phyloP scores from a whole-genome alignment of 2,797 vertebrate species.

The Cirrhinus mrigala region DNA sequence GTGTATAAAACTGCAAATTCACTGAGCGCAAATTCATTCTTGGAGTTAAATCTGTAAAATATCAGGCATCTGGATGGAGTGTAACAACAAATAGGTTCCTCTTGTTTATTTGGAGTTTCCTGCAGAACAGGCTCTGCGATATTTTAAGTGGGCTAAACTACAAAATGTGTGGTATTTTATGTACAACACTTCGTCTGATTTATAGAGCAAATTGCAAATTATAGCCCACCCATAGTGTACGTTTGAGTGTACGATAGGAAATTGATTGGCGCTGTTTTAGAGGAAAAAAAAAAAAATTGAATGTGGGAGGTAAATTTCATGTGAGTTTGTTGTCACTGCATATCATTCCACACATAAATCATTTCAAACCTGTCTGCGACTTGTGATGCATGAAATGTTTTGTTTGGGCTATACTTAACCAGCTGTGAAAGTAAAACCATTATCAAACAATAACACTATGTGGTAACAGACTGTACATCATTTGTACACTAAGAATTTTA shows the following conservation, averaged over 20 bases:
- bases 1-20: no score
- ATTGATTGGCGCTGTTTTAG: neutral
- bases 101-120: neutral
- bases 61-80: neutral
- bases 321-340: conserved; percentile 17
- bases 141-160: neutral
- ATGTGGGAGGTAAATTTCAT: conserved; percentile 2
- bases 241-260: neutral
- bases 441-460: neutral
- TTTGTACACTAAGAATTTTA: neutral
- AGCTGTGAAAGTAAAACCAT: conserved; percentile 25
- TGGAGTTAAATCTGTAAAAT: neutral
- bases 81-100: neutral
- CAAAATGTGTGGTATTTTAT: neutral
- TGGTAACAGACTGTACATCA: conserved; percentile 3
- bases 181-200: neutral
- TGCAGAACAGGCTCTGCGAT: neutral
- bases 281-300: neutral
- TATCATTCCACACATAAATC: conserved; percentile 11
- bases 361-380: conserved; percentile 15
- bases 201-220: neutral
- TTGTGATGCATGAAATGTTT: conserved; percentile 8
- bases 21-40: neutral
- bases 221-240: neutral
- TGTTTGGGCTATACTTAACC: conserved; percentile 3